These are phyloP conservation scores for Danio tinwini DNA, from an alignment of 2,797 vertebrate species.

Conservation along the genomic window DNA sequence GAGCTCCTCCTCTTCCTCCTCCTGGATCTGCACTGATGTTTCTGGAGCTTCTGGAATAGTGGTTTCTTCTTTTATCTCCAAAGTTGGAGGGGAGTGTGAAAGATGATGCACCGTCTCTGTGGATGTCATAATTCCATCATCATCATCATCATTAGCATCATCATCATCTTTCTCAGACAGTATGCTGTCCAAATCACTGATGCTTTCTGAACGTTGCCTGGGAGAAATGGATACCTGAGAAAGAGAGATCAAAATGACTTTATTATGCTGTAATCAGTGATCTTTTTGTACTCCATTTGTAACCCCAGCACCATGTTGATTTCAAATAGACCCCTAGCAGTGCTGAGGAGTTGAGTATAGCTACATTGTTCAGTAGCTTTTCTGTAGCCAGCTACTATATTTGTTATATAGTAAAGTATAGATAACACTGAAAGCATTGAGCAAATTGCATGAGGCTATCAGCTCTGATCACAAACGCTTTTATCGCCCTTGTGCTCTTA, in stretches of 20 bases:
- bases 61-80: slow-evolving; percentile 37
- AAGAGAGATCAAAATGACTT: background rate
- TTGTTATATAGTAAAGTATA: no score
- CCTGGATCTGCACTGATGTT: slow-evolving; percentile 33
- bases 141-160: slow-evolving; percentile 63
- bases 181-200: slow-evolving; percentile 75
- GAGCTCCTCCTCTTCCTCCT: background rate
- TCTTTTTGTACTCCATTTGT: background rate
- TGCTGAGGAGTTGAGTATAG: no score
- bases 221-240: slow-evolving; percentile 69
- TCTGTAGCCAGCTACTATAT: no score
- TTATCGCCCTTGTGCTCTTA: slow-evolving; percentile 59
- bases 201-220: slow-evolving; percentile 70
- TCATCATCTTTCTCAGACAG: slow-evolving; percentile 75
- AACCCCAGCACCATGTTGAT: background rate
- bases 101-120: slow-evolving; percentile 54
- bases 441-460: no score
- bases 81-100: slow-evolving; percentile 55
- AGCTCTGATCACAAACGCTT: background rate
- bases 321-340: no score
- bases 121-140: slow-evolving; percentile 52
- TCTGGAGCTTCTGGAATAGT: slow-evolving; percentile 5
- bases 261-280: background rate
- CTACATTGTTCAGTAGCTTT: no score
- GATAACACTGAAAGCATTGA: no score